These are phyloP conservation scores for Leucozona laternaria DNA, from an alignment of 2,888 invertebrate species.

Conservation along the genomic window DNA sequence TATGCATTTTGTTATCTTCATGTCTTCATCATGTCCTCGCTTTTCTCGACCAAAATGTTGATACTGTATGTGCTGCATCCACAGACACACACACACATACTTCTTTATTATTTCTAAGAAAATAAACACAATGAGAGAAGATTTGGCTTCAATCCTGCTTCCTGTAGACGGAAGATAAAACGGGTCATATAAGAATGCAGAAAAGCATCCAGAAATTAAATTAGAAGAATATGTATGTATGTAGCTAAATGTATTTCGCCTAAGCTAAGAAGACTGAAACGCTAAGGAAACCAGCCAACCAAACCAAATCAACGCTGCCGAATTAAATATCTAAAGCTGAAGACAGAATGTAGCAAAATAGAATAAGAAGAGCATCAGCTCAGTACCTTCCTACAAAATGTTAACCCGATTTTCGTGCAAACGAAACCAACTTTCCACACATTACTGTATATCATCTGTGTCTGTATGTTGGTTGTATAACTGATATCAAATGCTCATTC, in stretches of 20 bases:
- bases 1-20: slow-evolving; percentile 55
- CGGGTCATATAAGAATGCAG: slow-evolving; percentile 50
- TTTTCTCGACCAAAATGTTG: background rate
- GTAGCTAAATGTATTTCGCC: background rate
- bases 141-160: slow-evolving; percentile 48
- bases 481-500: slow-evolving; percentile 22
- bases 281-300: slow-evolving; percentile 2
- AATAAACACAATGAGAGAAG: slow-evolving; percentile 40
- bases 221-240: slow-evolving; percentile 20
- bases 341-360: background rate
- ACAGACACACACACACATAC: slow-evolving; percentile 5
- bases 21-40: slow-evolving; percentile 1
- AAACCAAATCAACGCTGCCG: slow-evolving; percentile 21
- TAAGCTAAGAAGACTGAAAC: slow-evolving; percentile 28
- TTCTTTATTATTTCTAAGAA: slow-evolving; percentile 13
- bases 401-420: slow-evolving; percentile 30
- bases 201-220: slow-evolving; percentile 69
- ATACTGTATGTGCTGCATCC: background rate
- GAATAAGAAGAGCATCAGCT: background rate
- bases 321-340: slow-evolving; percentile 44
- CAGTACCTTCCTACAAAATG: too few relatives aligned
- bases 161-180: slow-evolving; percentile 64
- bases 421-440: slow-evolving; percentile 52
- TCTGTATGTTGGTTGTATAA: background rate
- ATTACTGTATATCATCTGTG: slow-evolving; percentile 30